Base-by-base conservation (phyloP, 1,140 invertebrate species). In the Sarcophaga bullata region DNA sequence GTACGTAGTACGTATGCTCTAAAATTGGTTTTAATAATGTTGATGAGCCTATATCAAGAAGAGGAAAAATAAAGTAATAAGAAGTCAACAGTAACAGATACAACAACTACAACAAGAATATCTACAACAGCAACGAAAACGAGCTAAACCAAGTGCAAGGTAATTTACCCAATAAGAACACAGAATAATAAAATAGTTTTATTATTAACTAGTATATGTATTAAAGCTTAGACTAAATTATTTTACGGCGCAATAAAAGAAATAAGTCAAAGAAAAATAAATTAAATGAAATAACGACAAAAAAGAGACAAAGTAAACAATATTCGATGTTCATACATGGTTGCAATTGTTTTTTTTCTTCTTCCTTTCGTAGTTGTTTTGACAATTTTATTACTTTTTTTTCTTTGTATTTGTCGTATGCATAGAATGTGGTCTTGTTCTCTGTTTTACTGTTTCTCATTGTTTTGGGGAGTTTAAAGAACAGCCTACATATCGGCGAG, bases 221-320 rank as follows among this genome's bases (percentile, higher is more conserved):
- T 52, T 78, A 50, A 52, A 78, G 75, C 75, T 78, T 78, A 78
- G 62, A 68, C 62, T 58, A 58, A n/a, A 58, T 13, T 68, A n/a
- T 78, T 78, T 52, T 50, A 78, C 75, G 75, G 75, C 75, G 75
- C 75, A 78, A 78, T 78, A 78, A 78, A 49, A 50, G n/a, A 58
- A 58, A 37, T 58, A 58, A 58, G 54, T 13, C 15, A 13, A 58
- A 11, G 7, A 58, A 15, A 13, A 58, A n/a, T n/a, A 58, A 15
- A 58, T n/a, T 7, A 7, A 58, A n/a, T 13, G 3, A 58, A 49
- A 49, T 10, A 76, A 46, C 73, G n/a, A 76, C 73, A 7, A 76
- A 46, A 49, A 76, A 6, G 15, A 13, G 11, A n/a, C n/a, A 2
- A 13, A 10, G 52, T n/a, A n/a, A n/a, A n/a, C n/a, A n/a, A 37